Evolutionary conservation across 2,113 vertebrate genomes (phyloP).

Genomic region (Coptodon bakossiorum): DNA sequence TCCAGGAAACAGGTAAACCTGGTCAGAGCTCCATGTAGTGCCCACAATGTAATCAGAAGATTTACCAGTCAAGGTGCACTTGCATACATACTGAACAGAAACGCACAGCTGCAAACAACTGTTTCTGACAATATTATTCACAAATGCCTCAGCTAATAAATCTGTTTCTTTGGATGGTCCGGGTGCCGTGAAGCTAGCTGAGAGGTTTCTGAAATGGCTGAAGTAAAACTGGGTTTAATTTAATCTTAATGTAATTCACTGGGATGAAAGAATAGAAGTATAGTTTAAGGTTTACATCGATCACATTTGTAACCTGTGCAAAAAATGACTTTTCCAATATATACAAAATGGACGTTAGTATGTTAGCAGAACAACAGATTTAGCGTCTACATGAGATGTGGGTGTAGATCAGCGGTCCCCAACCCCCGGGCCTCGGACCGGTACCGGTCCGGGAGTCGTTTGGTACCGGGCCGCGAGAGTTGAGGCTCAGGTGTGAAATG

Average conservation of each 20-base stretch:
- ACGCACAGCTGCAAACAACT: background rate
- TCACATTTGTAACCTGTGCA: background rate
- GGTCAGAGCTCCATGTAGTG: background rate
- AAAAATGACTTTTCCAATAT: background rate
- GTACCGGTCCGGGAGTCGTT: too few relatives aligned
- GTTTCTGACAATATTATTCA: background rate
- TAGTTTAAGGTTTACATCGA: background rate
- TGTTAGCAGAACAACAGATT: background rate
- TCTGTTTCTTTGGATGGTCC: background rate
- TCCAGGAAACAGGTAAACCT: slow-evolving; percentile 52
- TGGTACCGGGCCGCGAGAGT: too few relatives aligned
- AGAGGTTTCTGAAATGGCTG: background rate
- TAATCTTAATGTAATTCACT: background rate
- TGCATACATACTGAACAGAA: background rate
- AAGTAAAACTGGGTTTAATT: background rate
- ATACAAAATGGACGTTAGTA: background rate
- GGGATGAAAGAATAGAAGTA: background rate
- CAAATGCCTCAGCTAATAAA: background rate
- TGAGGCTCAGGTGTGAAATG: too few relatives aligned
- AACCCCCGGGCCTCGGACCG: too few relatives aligned
- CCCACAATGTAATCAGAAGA: slow-evolving; percentile 56
- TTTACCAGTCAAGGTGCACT: slow-evolving; percentile 44
- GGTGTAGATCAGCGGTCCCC: background rate
- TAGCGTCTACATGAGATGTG: background rate
- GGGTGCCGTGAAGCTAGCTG: background rate